phyloP scores from a whole-genome alignment of 2,888 invertebrate species.

The Macrophya annulata region DNA sequence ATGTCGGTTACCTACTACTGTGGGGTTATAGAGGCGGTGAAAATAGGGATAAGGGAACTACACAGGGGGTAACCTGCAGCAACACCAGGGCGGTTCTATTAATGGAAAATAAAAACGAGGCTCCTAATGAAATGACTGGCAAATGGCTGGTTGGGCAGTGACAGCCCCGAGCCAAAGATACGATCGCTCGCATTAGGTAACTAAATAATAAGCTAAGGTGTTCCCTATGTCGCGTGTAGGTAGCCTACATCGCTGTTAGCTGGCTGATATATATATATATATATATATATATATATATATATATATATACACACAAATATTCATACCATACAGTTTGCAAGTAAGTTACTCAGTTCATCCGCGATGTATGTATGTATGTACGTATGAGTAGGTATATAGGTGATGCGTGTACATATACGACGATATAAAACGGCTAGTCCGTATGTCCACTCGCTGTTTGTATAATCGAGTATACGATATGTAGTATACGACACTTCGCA shows the following conservation, averaged over 20 bases:
- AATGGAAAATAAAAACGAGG: slow-evolving; percentile 56
- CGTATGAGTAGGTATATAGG: background rate
- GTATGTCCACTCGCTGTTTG: too few species aligned
- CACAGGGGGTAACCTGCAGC: slow-evolving; percentile 20
- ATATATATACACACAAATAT: background rate
- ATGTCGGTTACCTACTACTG: too few species aligned
- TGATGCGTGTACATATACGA: background rate
- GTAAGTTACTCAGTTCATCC: slow-evolving; percentile 7
- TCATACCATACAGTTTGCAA: background rate
- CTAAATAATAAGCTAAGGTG: slow-evolving; percentile 56
- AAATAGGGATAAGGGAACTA: slow-evolving; percentile 46
- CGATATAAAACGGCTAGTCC: background rate
- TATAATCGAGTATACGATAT: too few species aligned
- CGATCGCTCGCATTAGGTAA: slow-evolving; percentile 65
- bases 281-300: background rate
- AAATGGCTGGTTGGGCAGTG: slow-evolving; percentile 63
- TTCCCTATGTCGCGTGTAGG: slow-evolving; percentile 44
- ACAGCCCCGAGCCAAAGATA: slow-evolving; percentile 61
- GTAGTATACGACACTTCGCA: slow-evolving; percentile 39
- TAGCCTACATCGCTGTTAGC: background rate
- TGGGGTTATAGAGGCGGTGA: slow-evolving; percentile 19
- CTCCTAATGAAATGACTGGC: slow-evolving; percentile 63
- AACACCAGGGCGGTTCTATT: slow-evolving; percentile 28
- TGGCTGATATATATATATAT: background rate
- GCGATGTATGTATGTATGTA: background rate